Conservation (phyloP, 2,797 vertebrate genomes). For the Trematocara caparti region DNA sequence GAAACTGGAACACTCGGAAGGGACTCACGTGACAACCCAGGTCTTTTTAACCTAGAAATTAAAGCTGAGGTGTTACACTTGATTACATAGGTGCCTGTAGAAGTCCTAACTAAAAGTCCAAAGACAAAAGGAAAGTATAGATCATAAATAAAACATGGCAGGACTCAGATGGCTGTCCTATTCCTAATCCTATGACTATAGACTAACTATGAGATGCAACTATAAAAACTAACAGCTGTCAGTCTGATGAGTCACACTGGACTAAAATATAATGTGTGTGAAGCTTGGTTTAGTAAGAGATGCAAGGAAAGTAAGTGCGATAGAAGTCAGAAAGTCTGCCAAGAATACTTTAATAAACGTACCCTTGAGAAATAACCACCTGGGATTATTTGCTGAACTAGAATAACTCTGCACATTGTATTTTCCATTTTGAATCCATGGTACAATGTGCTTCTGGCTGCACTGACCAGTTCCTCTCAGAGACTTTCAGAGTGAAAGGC, state of each 20-base stretch:
- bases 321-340: background rate
- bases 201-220: background rate
- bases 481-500: background rate
- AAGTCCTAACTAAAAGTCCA: background rate
- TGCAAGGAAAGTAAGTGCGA: background rate
- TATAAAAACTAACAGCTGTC: constrained; percentile 1
- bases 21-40: background rate
- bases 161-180: background rate
- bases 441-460: constrained; percentile 22
- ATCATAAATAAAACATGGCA: background rate
- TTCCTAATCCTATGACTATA: background rate
- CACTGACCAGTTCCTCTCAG: background rate
- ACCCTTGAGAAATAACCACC: constrained; percentile 31
- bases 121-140: background rate
- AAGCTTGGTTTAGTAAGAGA: background rate
- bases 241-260: background rate
- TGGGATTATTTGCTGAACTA: constrained; percentile 17
- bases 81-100: background rate
- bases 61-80: background rate
- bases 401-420: constrained; percentile 8
- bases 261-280: background rate
- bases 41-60: background rate
- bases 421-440: constrained; percentile 14
- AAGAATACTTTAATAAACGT: constrained; percentile 14
- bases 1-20: background rate